Base-by-base conservation (phyloP, 2,797 vertebrate species). In the Pseudomugil tenellus region DNA sequence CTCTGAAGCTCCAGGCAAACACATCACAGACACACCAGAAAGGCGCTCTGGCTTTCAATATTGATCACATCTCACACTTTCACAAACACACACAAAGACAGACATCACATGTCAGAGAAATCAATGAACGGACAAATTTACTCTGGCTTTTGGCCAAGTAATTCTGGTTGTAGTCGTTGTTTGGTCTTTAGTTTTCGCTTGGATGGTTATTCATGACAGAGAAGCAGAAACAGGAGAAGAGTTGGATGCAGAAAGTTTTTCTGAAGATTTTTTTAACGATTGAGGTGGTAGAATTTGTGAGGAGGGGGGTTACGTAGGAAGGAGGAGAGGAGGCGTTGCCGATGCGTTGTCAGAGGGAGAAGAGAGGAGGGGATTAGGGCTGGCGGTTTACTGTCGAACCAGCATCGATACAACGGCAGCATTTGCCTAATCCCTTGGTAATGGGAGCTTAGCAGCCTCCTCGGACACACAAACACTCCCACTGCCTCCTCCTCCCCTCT, bases 391-490 rank as follows among this genome's bases (percentile, higher is more conserved):
- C 90, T 92, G 92, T 94, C 91, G 86, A 92, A 93, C 91, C 88
- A 93, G 91, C 91, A 91, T 90, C 84, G 87, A 92, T 92, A 94
- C 91, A 93, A 94, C 93, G 88, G 92, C 91, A 89, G 85, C 92
- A 93, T 95, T 94, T 92, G 92, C 93, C 93, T 95, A 95, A 95
- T 95, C 94, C 94, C 89, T 90, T 91, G 89, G 93, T 95, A 95
- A 95, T 94, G 91, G 94, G 87, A 91, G 94, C 93, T 95, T 94
- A 94, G 93, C 91, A 79, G 92, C 89, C 89, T 92, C 92, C 92
- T 92, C 91, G 91, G 93, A 91, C 93, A 91, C 91, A 93, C 88
- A 93, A 91, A 92, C 92, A 90, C 91, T 91, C 90, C 84, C 92
- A 85, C 91, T 80, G 83, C 90, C 92, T 78, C 87, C 89, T 86